Evolutionary conservation across 1,140 invertebrate genomes (phyloP), one percentile per base, ranked within the genome.

Genomic region (Pseudomyrmex cubaensis): DNA sequence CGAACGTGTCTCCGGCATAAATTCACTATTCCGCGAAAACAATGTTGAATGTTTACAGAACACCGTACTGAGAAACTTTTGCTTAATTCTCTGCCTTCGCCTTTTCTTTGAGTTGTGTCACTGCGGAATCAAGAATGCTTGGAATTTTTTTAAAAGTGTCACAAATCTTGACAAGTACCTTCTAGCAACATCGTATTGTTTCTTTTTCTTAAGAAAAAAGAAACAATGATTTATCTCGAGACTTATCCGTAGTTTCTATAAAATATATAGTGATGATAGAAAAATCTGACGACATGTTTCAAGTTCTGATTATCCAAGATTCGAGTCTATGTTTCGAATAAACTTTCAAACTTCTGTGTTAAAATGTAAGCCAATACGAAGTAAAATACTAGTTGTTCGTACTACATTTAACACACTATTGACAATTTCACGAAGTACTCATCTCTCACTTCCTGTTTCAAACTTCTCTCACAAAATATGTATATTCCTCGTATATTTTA

Each of bases 1-100:
- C 44, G 35, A 57, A n/a, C 70, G 82, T 66, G 63, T 80, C 52
- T 74, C n/a, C n/a, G 62, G 13, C 48, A 61, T 75, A 83, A 84
- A 67, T 66, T 54, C 46, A 57, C 76, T 73, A 48, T 59, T 73
- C 15, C 44, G 56, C 35, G 73, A 78, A 35, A 82, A 63, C 57
- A 75, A 57, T 63, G 80, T 73, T 62, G 59, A 48, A 46, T 64
- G 59, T 80, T 64, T 54, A 54, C 35, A n/a, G 48, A n/a, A 76
- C 56, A 46, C 52, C 13, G 44, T 64, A 63, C 10, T 17, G 46
- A 80, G 46, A 80, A 72, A 80, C 54, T 70, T 50, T 72, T 22
- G 54, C 15, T 70, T 80, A 80, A 72, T 80, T 35, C 76, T 13
- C 10, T 22, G 35, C 17, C 20, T 59, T 35, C 0, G 35, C 5